These are phyloP conservation scores for Pitta sordida DNA, from an alignment of 2,113 vertebrate species.

Conservation along the genomic window DNA sequence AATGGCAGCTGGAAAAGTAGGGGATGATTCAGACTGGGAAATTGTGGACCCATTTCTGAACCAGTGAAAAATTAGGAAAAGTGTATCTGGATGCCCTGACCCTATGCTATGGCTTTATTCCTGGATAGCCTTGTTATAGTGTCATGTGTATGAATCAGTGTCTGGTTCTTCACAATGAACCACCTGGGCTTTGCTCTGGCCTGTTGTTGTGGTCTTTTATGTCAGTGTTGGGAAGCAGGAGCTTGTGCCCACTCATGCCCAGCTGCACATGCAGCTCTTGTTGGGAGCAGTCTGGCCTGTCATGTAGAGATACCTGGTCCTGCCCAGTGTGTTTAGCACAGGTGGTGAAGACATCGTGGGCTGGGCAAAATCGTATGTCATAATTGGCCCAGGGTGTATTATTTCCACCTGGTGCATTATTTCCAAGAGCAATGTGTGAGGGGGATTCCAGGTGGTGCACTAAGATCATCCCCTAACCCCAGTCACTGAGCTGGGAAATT, in stretches of 20 bases:
- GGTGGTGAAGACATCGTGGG: neutral
- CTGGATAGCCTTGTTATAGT: neutral
- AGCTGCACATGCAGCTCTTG: neutral
- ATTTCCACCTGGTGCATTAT: neutral
- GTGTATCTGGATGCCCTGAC: neutral
- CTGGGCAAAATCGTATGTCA: rapidly evolving
- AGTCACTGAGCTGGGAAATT: neutral
- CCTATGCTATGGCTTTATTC: neutral
- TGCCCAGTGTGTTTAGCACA: neutral
- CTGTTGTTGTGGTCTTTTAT: rapidly evolving
- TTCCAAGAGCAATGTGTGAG: neutral
- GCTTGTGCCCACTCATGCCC: neutral
- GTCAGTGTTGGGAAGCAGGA: rapidly evolving
- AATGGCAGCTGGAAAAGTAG: neutral
- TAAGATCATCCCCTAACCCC: neutral
- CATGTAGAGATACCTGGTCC: neutral
- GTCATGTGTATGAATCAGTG: neutral
- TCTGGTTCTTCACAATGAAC: neutral
- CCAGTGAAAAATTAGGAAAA: neutral
- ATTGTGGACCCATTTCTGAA: neutral
- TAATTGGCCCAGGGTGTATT: neutral
- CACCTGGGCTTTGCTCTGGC: neutral
- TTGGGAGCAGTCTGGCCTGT: neutral
- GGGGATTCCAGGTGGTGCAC: neutral
- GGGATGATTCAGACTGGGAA: neutral